These are phyloP conservation scores for Erebia palarica DNA, from an alignment of 2,888 invertebrate genomes.

Conservation along the genomic window DNA sequence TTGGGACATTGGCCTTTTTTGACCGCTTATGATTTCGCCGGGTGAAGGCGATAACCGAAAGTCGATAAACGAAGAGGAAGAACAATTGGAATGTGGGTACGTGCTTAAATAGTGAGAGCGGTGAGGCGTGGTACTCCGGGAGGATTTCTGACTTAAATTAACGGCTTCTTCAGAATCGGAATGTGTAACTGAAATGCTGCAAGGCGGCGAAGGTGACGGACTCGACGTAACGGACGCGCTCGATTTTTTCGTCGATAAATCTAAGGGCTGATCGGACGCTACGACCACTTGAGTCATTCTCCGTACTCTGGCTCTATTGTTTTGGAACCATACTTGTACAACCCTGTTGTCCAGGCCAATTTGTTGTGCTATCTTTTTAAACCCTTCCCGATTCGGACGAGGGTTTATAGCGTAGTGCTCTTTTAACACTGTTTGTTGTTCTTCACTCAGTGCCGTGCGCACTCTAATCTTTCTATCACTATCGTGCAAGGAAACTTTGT, in stretches of 20 bases:
- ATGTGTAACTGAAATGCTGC: conserved; percentile 84
- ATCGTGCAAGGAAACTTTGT: conserved; percentile 81
- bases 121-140: conserved; percentile 84
- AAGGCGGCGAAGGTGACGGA: conserved; percentile 84
- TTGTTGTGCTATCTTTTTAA: conserved; percentile 92
- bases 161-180: conserved; percentile 88
- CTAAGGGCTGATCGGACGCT: conserved; percentile 90
- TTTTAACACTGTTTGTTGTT: conserved; percentile 94
- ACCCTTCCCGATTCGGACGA: conserved; percentile 96
- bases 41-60: conserved; percentile 79
- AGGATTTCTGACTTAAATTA: conserved; percentile 88
- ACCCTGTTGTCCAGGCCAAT: conserved; percentile 90
- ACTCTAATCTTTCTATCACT: conserved; percentile 93
- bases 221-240: conserved; percentile 80
- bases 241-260: conserved; percentile 93
- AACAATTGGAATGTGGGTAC: conserved; percentile 84
- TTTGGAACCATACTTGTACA: conserved; percentile 98
- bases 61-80: conserved; percentile 79
- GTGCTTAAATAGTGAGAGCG: conserved; percentile 73
- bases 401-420: conserved; percentile 95
- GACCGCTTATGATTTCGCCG: conserved; percentile 65
- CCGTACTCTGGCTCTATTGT: conserved; percentile 94
- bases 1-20: conserved; percentile 62
- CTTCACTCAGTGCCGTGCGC: conserved; percentile 96
- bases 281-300: conserved; percentile 79